phyloP scores from a whole-genome alignment of 2,888 invertebrate species.

The Apeira syringaria region DNA sequence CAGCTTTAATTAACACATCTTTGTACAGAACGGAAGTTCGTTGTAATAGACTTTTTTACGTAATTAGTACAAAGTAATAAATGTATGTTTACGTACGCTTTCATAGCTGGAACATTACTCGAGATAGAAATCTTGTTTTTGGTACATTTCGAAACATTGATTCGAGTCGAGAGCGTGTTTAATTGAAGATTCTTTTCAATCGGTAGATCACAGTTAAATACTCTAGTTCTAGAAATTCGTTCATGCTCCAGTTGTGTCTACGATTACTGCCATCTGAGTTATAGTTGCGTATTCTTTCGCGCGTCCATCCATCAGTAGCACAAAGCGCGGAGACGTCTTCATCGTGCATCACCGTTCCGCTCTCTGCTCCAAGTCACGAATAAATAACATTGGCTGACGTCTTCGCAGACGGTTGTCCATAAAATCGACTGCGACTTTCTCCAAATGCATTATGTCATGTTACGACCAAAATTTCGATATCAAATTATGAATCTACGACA shows the following conservation, averaged over 20 bases:
- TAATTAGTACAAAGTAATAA: slow-evolving; percentile 15
- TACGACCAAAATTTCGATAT: slow-evolving; percentile 31
- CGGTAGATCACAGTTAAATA: slow-evolving; percentile 3
- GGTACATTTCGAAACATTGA: neutral
- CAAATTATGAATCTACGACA: slow-evolving; percentile 35
- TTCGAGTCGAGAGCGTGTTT: slow-evolving; percentile 11
- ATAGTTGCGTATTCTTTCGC: slow-evolving; percentile 26
- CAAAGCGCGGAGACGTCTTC: slow-evolving; percentile 22
- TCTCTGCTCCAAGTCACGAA: slow-evolving; percentile 38
- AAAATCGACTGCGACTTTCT: slow-evolving; percentile 46
- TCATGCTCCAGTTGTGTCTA: slow-evolving; percentile 27
- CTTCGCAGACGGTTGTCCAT: slow-evolving; percentile 34
- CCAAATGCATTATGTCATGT: slow-evolving; percentile 42
- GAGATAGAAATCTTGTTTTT: slow-evolving; percentile 7
- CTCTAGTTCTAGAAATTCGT: slow-evolving; percentile 18
- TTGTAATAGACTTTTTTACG: slow-evolving; percentile 24
- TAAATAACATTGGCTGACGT: slow-evolving; percentile 28
- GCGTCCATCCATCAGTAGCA: slow-evolving; percentile 30
- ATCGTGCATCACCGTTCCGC: slow-evolving; percentile 38
- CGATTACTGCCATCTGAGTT: slow-evolving; percentile 7
- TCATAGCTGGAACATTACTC: slow-evolving; percentile 10
- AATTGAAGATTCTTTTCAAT: slow-evolving; percentile 8
- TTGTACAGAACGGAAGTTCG: slow-evolving; percentile 36
- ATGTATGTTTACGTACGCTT: slow-evolving; percentile 22
- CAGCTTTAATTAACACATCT: slow-evolving; percentile 25